Percentiles rank a stretch among this genome's conserved stretches.
Evolutionary conservation across 2,888 invertebrate species (phyloP).

Genomic region (Xylota segnis): DNA sequence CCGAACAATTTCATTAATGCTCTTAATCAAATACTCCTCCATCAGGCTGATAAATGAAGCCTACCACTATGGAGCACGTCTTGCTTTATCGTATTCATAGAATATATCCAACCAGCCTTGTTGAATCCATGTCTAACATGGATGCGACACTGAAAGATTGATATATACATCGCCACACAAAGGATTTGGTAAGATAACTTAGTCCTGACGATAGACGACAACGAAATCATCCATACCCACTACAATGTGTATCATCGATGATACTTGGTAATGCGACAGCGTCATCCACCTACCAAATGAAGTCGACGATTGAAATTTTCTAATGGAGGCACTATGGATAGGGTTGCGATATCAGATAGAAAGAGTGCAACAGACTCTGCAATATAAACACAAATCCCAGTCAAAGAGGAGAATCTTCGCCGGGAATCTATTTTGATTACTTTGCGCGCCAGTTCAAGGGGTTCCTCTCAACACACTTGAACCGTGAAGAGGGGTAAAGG

Average conservation of each 20-base stretch:
- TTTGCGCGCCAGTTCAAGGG: slow-evolving; percentile 53
- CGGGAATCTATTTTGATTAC: slow-evolving; percentile 61
- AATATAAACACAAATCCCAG: slow-evolving; percentile 17
- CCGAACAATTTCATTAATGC: slow-evolving; percentile 8
- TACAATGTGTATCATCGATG: slow-evolving; percentile 61
- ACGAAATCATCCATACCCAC: slow-evolving; percentile 29
- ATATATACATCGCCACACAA: slow-evolving; percentile 28
- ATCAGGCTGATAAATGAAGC: slow-evolving; percentile 2
- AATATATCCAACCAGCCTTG: neutral
- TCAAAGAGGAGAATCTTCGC: slow-evolving; percentile 12
- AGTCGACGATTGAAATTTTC: slow-evolving; percentile 50
- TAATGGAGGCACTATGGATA: slow-evolving; percentile 10
- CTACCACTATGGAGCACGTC: slow-evolving; percentile 10
- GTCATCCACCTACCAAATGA: slow-evolving; percentile 17
- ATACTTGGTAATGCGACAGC: slow-evolving; percentile 58
- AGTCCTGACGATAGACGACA: slow-evolving; percentile 33
- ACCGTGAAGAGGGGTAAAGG: slow-evolving; percentile 31
- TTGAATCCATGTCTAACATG: neutral
- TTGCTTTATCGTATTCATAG: slow-evolving; percentile 2
- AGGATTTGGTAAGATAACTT: slow-evolving; percentile 59
- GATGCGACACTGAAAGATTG: neutral
- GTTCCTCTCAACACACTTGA: slow-evolving; percentile 35
- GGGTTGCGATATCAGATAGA: neutral
- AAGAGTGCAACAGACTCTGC: slow-evolving; percentile 30
- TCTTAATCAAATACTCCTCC: slow-evolving; percentile 12